These are phyloP conservation scores for Pterobdella sp. DNA, from an alignment of 2,888 invertebrate species.

Conservation along the genomic window DNA sequence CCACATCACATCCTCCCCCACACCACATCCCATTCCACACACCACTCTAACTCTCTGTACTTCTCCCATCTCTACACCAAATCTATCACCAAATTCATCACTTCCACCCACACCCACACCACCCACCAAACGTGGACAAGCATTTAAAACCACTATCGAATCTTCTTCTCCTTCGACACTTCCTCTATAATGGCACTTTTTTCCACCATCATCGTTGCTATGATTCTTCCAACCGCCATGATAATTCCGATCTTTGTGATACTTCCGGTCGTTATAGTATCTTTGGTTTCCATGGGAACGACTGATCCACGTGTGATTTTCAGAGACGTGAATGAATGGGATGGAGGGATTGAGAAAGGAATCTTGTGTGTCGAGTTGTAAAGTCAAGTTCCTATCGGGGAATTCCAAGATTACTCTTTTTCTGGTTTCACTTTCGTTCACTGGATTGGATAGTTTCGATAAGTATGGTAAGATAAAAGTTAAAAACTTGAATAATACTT, in stretches of 20 bases:
- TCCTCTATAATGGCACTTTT: not conserved
- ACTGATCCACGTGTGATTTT: not conserved
- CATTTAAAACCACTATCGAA: not conserved
- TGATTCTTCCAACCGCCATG: not conserved
- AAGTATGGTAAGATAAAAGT: no score
- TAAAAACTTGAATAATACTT: no score
- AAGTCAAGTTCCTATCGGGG: not conserved
- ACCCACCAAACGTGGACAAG: not conserved
- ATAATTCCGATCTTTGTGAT: not conserved
- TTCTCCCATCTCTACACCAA: no score
- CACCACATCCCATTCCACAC: not conserved
- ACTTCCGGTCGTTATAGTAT: not conserved
- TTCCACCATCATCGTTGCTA: not conserved
- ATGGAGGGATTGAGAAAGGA: not conserved
- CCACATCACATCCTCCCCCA: not conserved
- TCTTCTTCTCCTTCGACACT: not conserved
- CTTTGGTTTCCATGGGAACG: not conserved
- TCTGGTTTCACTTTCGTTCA: no score
- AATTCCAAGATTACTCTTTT: constrained; percentile 1
- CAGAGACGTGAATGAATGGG: constrained; percentile 1
- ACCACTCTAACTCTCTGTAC: not conserved
- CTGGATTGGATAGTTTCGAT: no score
- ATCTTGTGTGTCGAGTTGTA: not conserved
- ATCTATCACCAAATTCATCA: not conserved
- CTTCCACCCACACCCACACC: not conserved